Evolutionary conservation across 1,140 invertebrate species (phyloP), one percentile per base, ranked within the genome.

Genomic region (Rhyzopertha dominica): DNA sequence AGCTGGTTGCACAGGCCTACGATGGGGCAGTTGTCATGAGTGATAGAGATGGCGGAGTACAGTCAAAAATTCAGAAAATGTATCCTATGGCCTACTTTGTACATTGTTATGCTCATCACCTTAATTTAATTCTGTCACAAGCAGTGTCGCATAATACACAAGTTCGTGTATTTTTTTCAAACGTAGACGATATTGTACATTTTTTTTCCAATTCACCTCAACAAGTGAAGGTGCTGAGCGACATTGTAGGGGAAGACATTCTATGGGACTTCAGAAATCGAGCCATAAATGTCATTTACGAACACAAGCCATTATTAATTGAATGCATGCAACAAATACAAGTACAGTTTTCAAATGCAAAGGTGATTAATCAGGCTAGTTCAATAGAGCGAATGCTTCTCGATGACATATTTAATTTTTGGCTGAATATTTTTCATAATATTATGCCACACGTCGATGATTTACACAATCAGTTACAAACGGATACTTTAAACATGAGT

Each of bases 21-120:
- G 49, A 55, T 32, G 46, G 50, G 5, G 45, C 53, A 29, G 12
- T 24, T 26, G 42, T 45, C 4, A 49, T 55, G 50, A 42, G 44
- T 23, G 53, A 26, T 5, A 28, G 32, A 34, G 9, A 28, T 4
- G 17, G 2, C 18, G 46, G 50, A 12, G 44, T 53, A 3, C 38
- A 51, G 9, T 14, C 39, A 12, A 26, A 18, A 34, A 42, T 53
- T 22, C 37, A 41, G 40, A 24, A 39, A 14, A 35, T 41, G 14
- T 51, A 44, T 29, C 19, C 25, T 19, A 34, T 12, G 2, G 43
- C 37, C 8, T 37, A 12, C n/a, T 47, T 36, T 17, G 44, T 40
- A 7, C 44, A 47, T 19, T 47, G 42, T 16, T 39, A 24, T 32
- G 31, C 34, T 20, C 23, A 39, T 25, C 9, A 29, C 12, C 24